A percentile compares a stretch with the other conserved stretches of the same genome.
Conservation (phyloP, 1,140 invertebrate genomes). For the Cotesia vestalis region DNA sequence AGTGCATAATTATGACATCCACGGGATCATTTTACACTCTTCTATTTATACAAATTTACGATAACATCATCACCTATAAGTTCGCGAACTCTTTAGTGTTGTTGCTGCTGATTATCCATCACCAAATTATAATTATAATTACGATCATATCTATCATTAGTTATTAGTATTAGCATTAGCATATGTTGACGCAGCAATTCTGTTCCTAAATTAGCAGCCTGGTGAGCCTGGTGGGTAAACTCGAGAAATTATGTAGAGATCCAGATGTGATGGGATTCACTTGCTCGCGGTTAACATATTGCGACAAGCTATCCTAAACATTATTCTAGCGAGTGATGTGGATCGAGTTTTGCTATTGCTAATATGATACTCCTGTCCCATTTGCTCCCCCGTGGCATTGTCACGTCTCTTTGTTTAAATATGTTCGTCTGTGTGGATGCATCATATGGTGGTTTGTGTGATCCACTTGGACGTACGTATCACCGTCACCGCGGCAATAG, state of each 20-base stretch:
- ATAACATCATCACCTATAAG: not conserved
- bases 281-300: constrained; percentile 43
- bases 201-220: no score
- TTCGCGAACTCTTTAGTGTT: no score
- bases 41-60: not conserved
- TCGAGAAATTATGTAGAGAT: not conserved
- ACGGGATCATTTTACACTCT: constrained; percentile 6
- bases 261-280: constrained; percentile 21
- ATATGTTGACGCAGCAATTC: not conserved
- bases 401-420: not conserved
- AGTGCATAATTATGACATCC: constrained; percentile 31
- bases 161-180: not conserved
- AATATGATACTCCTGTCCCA: constrained; percentile 5
- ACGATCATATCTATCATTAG: no score
- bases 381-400: not conserved
- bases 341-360: constrained; percentile 17
- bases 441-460: not conserved
- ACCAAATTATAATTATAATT: no score
- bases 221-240: not conserved
- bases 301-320: constrained; percentile 47
- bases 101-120: no score
- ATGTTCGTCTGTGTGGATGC: not conserved
- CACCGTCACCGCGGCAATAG: not conserved
- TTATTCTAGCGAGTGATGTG: constrained; percentile 37
- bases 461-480: constrained; percentile 18